Evolutionary conservation across 2,888 invertebrate species (phyloP).

Genomic region (Drosophila helvetica): DNA sequence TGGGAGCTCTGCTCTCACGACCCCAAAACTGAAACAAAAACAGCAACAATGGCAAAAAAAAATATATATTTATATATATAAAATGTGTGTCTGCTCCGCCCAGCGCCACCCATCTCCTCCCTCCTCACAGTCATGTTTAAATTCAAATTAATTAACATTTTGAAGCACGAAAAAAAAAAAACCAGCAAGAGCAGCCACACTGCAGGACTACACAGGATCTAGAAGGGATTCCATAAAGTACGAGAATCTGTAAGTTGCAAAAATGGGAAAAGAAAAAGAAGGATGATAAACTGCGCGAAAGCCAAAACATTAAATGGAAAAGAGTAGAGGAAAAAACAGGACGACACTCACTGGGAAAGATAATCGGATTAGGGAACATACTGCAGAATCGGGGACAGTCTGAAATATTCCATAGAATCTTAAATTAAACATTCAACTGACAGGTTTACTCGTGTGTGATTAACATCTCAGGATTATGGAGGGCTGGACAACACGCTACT

Average conservation of each 20-base stretch:
- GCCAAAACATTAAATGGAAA: slow-evolving; percentile 10
- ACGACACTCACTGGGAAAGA: neutral
- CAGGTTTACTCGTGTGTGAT: no score
- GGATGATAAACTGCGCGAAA: slow-evolving; percentile 7
- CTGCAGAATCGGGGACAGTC: no score
- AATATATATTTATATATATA: no score
- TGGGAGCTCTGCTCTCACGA: slow-evolving; percentile 21
- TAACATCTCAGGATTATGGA: no score
- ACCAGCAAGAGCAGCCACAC: slow-evolving; percentile 15
- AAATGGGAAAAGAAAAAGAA: no score
- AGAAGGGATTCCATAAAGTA: slow-evolving; percentile 26
- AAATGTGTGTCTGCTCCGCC: slow-evolving; percentile 17
- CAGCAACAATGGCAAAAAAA: slow-evolving; percentile 32
- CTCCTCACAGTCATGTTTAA: slow-evolving; percentile 29
- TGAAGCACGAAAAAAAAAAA: slow-evolving; percentile 6
- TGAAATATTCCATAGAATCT: no score
- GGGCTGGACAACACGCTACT: no score
- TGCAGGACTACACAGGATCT: slow-evolving; percentile 30
- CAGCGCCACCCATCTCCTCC: neutral
- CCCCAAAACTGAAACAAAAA: slow-evolving; percentile 9
- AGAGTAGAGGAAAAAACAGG: neutral
- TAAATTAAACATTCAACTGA: no score
- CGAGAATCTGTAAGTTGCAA: slow-evolving; percentile 9
- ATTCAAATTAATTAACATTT: slow-evolving; percentile 53
- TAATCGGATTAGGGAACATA: neutral